These are phyloP conservation scores for Apamea epomidion DNA, from an alignment of 2,888 invertebrate genomes.

Conservation along the genomic window DNA sequence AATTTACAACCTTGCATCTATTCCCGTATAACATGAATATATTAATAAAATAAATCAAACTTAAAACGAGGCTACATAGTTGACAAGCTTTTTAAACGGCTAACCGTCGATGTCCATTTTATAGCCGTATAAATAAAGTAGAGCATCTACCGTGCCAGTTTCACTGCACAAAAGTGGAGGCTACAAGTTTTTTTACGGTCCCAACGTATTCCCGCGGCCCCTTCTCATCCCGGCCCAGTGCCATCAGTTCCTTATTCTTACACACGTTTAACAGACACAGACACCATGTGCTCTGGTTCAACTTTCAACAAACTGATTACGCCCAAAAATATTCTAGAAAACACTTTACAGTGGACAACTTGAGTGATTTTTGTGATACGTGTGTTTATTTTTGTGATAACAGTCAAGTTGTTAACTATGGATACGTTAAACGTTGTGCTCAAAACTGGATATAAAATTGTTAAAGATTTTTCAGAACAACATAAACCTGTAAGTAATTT, in stretches of 20 bases:
- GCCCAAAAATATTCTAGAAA: slow-evolving; percentile 46
- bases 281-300: slow-evolving; percentile 80
- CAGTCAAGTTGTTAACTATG: slow-evolving; percentile 72
- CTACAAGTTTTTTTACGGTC: slow-evolving; percentile 87
- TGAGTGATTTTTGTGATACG: slow-evolving; percentile 48
- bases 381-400: slow-evolving; percentile 56
- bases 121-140: slow-evolving; percentile 72
- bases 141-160: slow-evolving; percentile 79
- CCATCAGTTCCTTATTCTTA: slow-evolving; percentile 87
- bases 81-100: slow-evolving; percentile 48
- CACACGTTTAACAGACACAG: slow-evolving; percentile 77
- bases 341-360: slow-evolving; percentile 40
- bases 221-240: slow-evolving; percentile 78
- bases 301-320: slow-evolving; percentile 52
- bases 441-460: slow-evolving; percentile 87
- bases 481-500: slow-evolving; percentile 83
- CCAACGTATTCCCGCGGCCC: slow-evolving; percentile 87
- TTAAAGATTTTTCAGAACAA: slow-evolving; percentile 85
- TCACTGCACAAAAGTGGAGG: slow-evolving; percentile 79
- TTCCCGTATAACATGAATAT: slow-evolving; percentile 31
- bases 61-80: slow-evolving; percentile 37
- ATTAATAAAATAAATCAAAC: slow-evolving; percentile 54
- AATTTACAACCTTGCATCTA: slow-evolving; percentile 37
- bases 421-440: slow-evolving; percentile 85
- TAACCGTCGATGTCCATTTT: slow-evolving; percentile 53